Base-by-base conservation (phyloP, 30 jellyfish, hydroid and myxozoan species). In the Sanderia malayensis region DNA sequence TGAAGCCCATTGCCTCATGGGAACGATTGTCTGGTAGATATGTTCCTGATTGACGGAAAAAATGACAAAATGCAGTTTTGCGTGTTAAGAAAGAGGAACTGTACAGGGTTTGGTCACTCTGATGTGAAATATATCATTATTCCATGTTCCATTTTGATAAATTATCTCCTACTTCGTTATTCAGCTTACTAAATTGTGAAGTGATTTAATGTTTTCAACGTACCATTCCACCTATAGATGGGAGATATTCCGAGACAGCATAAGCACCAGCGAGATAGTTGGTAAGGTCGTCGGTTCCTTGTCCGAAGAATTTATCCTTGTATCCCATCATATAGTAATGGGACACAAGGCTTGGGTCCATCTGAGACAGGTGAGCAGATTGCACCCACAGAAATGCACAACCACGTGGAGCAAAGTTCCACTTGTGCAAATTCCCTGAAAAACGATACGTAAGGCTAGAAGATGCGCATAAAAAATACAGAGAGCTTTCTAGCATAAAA, bases 371-470 rank as follows among this genome's bases (percentile, higher is more conserved):
- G 29, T 17, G 58, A 24, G 74, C 76, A 44, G 92, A 73, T 22
- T 81, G 66, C 17, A 69, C 91, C 93, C 93, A 93, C 47, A 93
- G 46, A 55, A 93, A 61, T 0, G 95, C 99, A 74, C 95, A 93
- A 28, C 96, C 91, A 53, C 95, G 74, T 58, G 99, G 99, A 23
- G 99, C 95, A 80, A 46, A 85, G 61, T 84, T 55, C 99, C 99
- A 93, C 46, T 93, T 93, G 80, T 93, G 96, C 44, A 93, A 76
- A 68, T 93, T 93, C 0, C 99, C 99, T 93, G 58, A 0, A 21
- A 59, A 49, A n/a, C n/a, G n/a, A n/a, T n/a, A n/a, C n/a, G n/a
- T n/a, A n/a, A n/a, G n/a, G n/a, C n/a, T n/a, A n/a, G n/a, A n/a
- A n/a, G n/a, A n/a, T n/a, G n/a, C n/a, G n/a, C n/a, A n/a, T n/a